Base-by-base conservation (phyloP, 2,888 invertebrate genomes). In the Polyommatus iphigenia region DNA sequence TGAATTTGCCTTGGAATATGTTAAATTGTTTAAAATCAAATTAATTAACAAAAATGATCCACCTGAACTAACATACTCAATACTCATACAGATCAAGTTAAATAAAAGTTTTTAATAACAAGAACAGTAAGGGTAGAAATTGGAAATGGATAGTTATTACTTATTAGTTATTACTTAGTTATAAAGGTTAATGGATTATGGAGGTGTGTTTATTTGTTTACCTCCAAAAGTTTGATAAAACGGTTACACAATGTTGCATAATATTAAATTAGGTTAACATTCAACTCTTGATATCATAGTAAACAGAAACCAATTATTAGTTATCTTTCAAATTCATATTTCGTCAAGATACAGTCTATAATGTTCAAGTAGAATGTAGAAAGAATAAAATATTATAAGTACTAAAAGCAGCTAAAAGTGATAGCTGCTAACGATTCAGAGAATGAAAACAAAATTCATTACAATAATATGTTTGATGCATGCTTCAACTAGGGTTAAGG, bases 211-310 rank as follows among this genome's bases (percentile, higher is more conserved):
- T 67, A 20, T 67, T 67, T 67, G 20, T 67, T 8, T 20, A 59
- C 13, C 24, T 24, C 24, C 13, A 24, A 29, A 67, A 67, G 29
- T 67, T 13, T 6, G 32, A 67, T 67, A 29, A 67, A 67, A 67
- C 4, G 13, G 6, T 67, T 32, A 32, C 67, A 67, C 15, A 29
- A 29, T 67, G 29, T 67, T 67, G 67, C 67, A 18, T 67, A 67
- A 32, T 15, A 67, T 67, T 15, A 67, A 67, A 67, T 67, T 67
- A 32, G 67, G 67, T 67, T 67, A 32, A 67, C 29, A 67, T 15
- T 32, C 67, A 32, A 67, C 67, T 29, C 24, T 29, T 32, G 67
- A 32, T 67, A 67, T 1, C 67, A 67, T 13, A 32, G 29, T 67
- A 32, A 29, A 67, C 1, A 32, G 6, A 67, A 18, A 67, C 29